Evolutionary conservation across 2,113 vertebrate genomes (phyloP).

Genomic region (Bambusicola thoracicus): DNA sequence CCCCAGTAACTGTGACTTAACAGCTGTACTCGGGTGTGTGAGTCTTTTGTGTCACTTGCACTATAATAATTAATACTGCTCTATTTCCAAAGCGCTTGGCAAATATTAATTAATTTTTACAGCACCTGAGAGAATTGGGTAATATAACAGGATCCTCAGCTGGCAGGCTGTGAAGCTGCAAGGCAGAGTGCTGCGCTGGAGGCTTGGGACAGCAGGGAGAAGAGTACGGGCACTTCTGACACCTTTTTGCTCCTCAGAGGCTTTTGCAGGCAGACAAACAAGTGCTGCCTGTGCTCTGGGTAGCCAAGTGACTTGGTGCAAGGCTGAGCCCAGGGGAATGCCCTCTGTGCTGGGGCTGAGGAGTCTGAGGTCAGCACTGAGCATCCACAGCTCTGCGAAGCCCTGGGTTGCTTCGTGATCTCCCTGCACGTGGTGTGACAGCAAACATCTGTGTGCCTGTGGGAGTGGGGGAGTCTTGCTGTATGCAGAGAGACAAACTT

Average conservation of each 20-base stretch:
- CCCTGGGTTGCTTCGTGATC: accelerated
- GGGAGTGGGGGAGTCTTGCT: background rate
- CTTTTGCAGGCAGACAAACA: background rate
- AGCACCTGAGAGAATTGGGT: accelerated
- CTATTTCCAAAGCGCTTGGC: background rate
- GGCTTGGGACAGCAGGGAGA: accelerated
- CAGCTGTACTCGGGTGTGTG: background rate
- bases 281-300: background rate
- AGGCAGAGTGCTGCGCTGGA: background rate
- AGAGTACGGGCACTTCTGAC: background rate
- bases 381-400: background rate
- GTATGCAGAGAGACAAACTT: accelerated
- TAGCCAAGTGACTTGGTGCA: accelerated
- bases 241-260: background rate
- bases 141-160: background rate
- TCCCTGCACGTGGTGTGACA: background rate
- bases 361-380: accelerated
- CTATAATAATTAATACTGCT: background rate
- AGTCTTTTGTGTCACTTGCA: background rate
- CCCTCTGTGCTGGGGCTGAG: background rate
- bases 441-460: accelerated
- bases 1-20: accelerated
- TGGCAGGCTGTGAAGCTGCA: background rate
- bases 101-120: background rate
- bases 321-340: accelerated